Percentiles rank a stretch among this genome's conserved stretches.
Evolutionary conservation across 1,140 invertebrate genomes (phyloP).

Genomic region (Trypoxylus dichotomus): DNA sequence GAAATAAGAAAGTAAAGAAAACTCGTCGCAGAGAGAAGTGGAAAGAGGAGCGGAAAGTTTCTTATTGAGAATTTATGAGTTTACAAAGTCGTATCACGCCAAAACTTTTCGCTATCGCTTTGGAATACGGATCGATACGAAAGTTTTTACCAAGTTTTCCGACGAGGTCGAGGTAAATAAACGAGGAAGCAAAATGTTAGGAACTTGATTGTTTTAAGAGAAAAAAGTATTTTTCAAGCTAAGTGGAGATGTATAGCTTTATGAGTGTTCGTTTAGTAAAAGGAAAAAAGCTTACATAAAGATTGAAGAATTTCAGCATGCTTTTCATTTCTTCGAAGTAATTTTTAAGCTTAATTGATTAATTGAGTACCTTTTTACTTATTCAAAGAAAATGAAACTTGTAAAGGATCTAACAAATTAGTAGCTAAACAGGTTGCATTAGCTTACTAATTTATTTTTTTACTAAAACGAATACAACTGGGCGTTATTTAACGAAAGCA

Average conservation of each 20-base stretch:
- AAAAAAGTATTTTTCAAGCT: not conserved
- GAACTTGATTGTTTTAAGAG: not conserved
- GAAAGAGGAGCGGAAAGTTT: not conserved
- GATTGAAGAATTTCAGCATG: too few species aligned
- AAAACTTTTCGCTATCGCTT: conserved; percentile 12
- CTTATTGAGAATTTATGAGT: conserved; percentile 21
- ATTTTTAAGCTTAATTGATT: too few species aligned
- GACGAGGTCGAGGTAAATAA: not conserved
- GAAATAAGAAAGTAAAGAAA: not conserved
- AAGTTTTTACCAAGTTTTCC: not conserved
- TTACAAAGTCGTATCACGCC: conserved; percentile 18
- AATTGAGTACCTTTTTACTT: too few species aligned
- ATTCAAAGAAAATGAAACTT: too few species aligned
- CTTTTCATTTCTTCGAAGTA: too few species aligned
- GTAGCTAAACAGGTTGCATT: too few species aligned
- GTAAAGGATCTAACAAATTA: too few species aligned
- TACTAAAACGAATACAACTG: too few species aligned
- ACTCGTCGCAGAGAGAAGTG: not conserved
- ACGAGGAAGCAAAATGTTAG: conserved; percentile 1
- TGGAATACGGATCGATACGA: not conserved
- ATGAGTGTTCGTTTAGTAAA: not conserved
- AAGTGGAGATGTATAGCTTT: not conserved
- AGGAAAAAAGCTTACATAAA: too few species aligned
- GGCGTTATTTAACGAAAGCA: too few species aligned
- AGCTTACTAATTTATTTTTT: too few species aligned